Conservation (phyloP, 2,113 vertebrate species). For the Saccopteryx leptura region DNA sequence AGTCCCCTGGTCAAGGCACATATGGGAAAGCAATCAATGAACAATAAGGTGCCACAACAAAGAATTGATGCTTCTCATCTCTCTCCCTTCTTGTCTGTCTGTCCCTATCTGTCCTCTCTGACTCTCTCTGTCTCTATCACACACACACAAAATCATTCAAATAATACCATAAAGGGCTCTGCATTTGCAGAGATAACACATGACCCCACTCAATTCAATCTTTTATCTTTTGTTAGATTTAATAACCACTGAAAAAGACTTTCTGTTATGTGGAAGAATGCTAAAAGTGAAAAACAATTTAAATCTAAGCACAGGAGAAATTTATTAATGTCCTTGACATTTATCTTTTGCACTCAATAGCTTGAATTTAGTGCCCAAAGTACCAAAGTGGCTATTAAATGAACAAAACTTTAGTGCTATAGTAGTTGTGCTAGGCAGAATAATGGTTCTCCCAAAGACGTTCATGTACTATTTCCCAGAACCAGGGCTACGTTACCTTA, state of each 20-base stretch:
- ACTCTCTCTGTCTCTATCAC: too few relatives aligned
- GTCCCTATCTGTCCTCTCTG: too few relatives aligned
- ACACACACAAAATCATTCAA: not conserved
- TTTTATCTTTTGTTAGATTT: constrained; percentile 78
- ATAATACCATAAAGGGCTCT: not conserved
- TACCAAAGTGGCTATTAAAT: constrained; percentile 58
- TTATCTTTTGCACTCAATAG: constrained; percentile 72
- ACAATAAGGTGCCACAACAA: too few relatives aligned
- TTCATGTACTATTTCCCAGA: not conserved
- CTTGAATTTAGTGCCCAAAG: constrained; percentile 75
- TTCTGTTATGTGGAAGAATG: constrained; percentile 63
- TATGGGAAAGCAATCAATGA: too few relatives aligned
- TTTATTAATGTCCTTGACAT: constrained; percentile 78
- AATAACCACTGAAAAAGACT: constrained; percentile 67
- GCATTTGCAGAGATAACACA: constrained; percentile 34
- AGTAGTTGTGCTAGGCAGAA: constrained; percentile 19
- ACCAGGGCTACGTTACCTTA: not conserved
- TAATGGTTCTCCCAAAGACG: not conserved
- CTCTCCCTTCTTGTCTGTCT: too few relatives aligned
- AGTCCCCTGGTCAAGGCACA: too few relatives aligned
- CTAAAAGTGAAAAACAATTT: constrained; percentile 77
- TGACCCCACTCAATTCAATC: constrained; percentile 38
- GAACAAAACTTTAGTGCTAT: constrained; percentile 63
- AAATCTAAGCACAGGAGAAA: constrained; percentile 70
- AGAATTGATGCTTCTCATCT: too few relatives aligned